Percentiles rank a stretch among this genome's conserved stretches.
Conservation (phyloP, 2,797 vertebrate genomes). For the Eulemur coronatus region DNA sequence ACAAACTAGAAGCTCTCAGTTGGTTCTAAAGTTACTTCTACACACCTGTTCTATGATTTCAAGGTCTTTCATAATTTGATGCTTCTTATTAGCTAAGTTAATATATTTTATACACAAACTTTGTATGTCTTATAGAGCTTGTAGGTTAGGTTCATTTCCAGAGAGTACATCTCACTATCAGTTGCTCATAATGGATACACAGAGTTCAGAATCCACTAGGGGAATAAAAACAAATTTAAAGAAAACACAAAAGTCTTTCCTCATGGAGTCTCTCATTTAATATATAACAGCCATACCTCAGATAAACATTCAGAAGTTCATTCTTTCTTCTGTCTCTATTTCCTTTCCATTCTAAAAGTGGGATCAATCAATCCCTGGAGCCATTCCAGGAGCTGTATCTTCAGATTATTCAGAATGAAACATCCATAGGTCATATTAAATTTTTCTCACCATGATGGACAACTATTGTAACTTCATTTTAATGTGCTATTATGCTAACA, state of each 20-base stretch:
- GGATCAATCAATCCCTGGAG: background rate
- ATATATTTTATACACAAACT: background rate
- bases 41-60: background rate
- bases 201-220: slow-evolving; percentile 4
- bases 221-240: background rate
- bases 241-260: background rate
- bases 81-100: background rate
- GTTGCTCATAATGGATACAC: background rate
- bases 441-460: background rate
- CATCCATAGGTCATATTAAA: background rate
- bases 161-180: background rate
- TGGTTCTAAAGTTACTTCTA: background rate
- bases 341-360: background rate
- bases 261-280: background rate
- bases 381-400: background rate
- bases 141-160: background rate
- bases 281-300: background rate
- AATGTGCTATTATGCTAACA: background rate
- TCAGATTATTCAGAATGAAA: background rate
- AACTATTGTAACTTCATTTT: background rate
- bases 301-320: background rate
- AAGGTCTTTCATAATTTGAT: background rate
- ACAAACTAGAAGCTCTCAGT: background rate
- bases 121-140: background rate
- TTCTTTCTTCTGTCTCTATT: background rate